phyloP scores from a whole-genome alignment of 30 jellyfish, hydroid and myxozoan genomes.

The Catostylus mosaicus region DNA sequence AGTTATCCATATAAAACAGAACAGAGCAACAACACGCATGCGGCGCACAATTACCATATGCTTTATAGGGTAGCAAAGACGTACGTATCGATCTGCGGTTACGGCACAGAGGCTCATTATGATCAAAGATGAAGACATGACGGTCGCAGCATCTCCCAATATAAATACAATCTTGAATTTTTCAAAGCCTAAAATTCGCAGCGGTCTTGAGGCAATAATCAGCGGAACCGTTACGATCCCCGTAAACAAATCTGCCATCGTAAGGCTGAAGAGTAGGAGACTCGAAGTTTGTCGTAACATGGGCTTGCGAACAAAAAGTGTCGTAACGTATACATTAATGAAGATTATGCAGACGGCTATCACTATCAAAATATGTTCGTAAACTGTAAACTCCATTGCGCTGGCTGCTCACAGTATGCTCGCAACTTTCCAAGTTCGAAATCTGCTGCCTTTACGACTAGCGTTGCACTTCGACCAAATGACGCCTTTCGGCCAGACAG shows the following conservation, averaged over 20 bases:
- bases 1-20: slow-evolving; percentile 39
- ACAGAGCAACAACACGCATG: slow-evolving; percentile 1
- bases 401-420: too few species aligned
- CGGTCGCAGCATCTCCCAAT: slow-evolving; percentile 61
- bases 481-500: too few species aligned
- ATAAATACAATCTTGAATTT: slow-evolving; percentile 20
- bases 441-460: too few species aligned
- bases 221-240: slow-evolving; percentile 72
- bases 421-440: too few species aligned
- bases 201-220: slow-evolving; percentile 24
- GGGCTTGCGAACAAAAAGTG: slow-evolving; percentile 64
- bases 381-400: background rate
- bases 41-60: slow-evolving; percentile 24
- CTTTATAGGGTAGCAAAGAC: slow-evolving; percentile 60
- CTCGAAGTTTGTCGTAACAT: slow-evolving; percentile 53
- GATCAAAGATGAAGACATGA: slow-evolving; percentile 52
- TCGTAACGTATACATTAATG: slow-evolving; percentile 51
- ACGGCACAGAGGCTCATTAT: slow-evolving; percentile 62
- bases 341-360: slow-evolving; percentile 35
- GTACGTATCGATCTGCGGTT: slow-evolving; percentile 59
- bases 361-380: slow-evolving; percentile 18
- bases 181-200: slow-evolving; percentile 3
- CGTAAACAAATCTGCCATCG: slow-evolving; percentile 74
- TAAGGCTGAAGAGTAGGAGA: slow-evolving; percentile 49
- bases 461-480: too few species aligned